Evolutionary conservation across 2,113 vertebrate genomes (phyloP).

Genomic region (Microcebus jonahi): DNA sequence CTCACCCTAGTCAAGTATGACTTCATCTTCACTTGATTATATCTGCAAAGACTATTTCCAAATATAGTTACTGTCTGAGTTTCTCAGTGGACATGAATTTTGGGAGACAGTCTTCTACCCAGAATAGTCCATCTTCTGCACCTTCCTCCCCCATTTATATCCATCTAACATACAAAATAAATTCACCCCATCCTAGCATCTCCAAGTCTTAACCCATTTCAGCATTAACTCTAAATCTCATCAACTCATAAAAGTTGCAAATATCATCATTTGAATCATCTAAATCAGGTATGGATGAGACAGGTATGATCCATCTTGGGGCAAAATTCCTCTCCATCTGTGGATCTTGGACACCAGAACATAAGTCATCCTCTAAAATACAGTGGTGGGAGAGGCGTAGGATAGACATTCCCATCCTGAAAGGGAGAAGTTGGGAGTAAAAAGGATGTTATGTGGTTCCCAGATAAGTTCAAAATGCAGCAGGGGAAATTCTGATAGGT

Average conservation of each 20-base stretch:
- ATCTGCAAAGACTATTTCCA: not conserved
- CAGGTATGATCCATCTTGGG: not conserved
- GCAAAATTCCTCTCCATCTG: not conserved
- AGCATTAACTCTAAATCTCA: not conserved
- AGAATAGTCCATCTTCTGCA: not conserved
- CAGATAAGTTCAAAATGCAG: not conserved
- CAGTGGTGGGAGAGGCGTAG: not conserved
- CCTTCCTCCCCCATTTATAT: not conserved
- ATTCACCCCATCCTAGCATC: not conserved
- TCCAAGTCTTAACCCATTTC: not conserved
- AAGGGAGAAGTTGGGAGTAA: not conserved
- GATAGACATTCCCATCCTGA: not conserved
- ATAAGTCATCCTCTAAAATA: not conserved
- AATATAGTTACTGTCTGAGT: not conserved
- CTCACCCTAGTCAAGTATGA: not conserved
- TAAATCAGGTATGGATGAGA: not conserved
- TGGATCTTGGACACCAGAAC: not conserved
- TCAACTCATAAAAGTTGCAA: not conserved
- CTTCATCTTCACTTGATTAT: not conserved
- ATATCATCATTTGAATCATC: not conserved
- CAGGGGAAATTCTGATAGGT: not conserved
- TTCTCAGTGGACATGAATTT: not conserved
- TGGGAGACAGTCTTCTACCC: not conserved
- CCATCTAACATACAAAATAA: not conserved
- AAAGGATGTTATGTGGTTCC: not conserved